Conservation (phyloP, 2,797 vertebrate species). For the Delichon dasypus region DNA sequence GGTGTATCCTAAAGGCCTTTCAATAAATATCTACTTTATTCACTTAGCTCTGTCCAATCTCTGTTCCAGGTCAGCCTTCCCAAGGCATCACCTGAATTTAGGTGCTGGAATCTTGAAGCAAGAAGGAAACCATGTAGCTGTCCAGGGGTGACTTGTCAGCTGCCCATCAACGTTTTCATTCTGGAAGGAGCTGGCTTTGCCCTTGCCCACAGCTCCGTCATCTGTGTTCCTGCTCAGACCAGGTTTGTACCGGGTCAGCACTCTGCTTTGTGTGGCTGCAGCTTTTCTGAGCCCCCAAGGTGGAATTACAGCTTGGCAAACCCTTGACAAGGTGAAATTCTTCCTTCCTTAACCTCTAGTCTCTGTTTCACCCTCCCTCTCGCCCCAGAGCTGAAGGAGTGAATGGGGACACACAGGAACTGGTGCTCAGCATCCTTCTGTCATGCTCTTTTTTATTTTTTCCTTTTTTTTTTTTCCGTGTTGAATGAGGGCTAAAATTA, state of each 20-base stretch:
- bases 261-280: neutral
- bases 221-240: neutral
- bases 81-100: neutral
- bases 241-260: neutral
- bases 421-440: neutral
- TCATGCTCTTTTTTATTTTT: neutral
- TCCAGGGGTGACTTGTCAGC: neutral
- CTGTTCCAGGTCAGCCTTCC: no score
- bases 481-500: constrained; percentile 18
- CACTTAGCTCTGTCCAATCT: no score
- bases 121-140: neutral
- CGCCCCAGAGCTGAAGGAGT: neutral
- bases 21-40: no score
- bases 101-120: neutral
- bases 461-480: no score
- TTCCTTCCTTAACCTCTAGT: neutral
- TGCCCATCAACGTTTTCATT: rapidly evolving
- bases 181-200: neutral
- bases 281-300: neutral
- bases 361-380: neutral
- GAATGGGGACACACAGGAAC: neutral
- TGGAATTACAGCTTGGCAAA: neutral
- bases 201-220: neutral
- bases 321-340: neutral
- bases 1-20: no score